Evolutionary conservation across 1,140 invertebrate genomes (phyloP).

Genomic region (Anastatus disparis): DNA sequence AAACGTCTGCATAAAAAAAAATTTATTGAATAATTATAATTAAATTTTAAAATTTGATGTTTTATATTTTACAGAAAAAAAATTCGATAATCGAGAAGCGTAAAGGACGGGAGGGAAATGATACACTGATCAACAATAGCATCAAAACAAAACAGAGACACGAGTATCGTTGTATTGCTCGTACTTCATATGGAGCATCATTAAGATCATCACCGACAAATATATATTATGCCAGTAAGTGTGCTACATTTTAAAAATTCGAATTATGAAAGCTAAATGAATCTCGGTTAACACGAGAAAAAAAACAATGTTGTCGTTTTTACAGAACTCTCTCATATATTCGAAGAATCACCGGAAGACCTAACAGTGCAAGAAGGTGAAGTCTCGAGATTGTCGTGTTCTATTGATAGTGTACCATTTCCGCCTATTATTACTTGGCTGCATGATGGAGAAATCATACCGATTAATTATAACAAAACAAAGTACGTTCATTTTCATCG

Average conservation of each 20-base stretch:
- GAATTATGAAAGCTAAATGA: neutral
- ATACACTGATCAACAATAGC: constrained; percentile 40
- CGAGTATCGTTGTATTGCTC: constrained; percentile 60
- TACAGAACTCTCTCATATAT: constrained; percentile 64
- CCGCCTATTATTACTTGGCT: constrained; percentile 68
- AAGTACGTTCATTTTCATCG: constrained; percentile 47
- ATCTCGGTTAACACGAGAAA: no score
- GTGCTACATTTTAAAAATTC: neutral
- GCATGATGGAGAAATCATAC: constrained; percentile 64
- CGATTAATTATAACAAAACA: constrained; percentile 56
- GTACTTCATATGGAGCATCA: constrained; percentile 54
- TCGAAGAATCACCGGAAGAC: constrained; percentile 64
- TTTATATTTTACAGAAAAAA: constrained; percentile 52
- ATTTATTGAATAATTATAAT: no score
- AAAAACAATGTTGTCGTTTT: neutral
- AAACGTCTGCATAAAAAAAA: no score
- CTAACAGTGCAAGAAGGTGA: constrained; percentile 65
- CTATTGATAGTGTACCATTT: constrained; percentile 69
- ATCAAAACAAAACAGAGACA: constrained; percentile 46
- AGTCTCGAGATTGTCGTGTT: constrained; percentile 67
- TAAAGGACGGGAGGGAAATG: constrained; percentile 51
- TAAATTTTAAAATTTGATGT: no score
- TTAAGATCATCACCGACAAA: constrained; percentile 57
- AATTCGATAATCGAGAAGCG: constrained; percentile 57
- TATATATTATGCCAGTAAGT: constrained; percentile 58